These are phyloP conservation scores for Eutolmus rufibarbis DNA, from an alignment of 2,888 invertebrate genomes.

Conservation along the genomic window DNA sequence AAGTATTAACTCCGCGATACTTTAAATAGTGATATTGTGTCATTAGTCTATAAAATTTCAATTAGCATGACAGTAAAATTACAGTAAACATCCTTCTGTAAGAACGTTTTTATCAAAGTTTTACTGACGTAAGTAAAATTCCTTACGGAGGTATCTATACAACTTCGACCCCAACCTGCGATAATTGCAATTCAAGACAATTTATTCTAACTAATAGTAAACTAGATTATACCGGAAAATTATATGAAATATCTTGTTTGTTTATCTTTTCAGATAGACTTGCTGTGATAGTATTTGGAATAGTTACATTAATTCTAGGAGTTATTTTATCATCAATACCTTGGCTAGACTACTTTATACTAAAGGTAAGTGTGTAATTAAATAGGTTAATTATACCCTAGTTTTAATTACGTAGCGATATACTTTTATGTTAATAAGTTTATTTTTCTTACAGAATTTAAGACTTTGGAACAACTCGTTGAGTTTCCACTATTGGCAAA, in stretches of 20 bases:
- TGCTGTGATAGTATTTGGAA: slow-evolving; percentile 80
- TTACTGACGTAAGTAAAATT: not conserved
- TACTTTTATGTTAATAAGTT: too few species aligned
- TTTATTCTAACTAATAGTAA: not conserved
- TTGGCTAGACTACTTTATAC: slow-evolving; percentile 86
- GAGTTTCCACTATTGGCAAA: slow-evolving; percentile 89
- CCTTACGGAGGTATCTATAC: not conserved
- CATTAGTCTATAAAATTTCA: not conserved
- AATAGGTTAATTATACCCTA: not conserved
- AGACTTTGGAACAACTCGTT: slow-evolving; percentile 84
- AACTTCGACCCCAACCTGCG: not conserved
- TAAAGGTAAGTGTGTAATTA: slow-evolving; percentile 71
- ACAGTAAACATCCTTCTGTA: not conserved
- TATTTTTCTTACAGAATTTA: slow-evolving; percentile 71
- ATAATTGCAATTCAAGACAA: not conserved
- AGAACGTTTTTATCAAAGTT: not conserved
- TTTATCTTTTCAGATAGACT: slow-evolving; percentile 75
- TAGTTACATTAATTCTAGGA: slow-evolving; percentile 80
- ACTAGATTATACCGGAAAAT: not conserved
- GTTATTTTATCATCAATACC: slow-evolving; percentile 85
- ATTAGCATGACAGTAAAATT: not conserved
- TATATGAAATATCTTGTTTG: slow-evolving; percentile 8
- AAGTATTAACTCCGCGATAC: not conserved
- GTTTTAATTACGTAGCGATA: not conserved
- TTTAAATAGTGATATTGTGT: not conserved